These are phyloP conservation scores for Buathra laborator DNA, from an alignment of 2,888 invertebrate species.

Conservation along the genomic window DNA sequence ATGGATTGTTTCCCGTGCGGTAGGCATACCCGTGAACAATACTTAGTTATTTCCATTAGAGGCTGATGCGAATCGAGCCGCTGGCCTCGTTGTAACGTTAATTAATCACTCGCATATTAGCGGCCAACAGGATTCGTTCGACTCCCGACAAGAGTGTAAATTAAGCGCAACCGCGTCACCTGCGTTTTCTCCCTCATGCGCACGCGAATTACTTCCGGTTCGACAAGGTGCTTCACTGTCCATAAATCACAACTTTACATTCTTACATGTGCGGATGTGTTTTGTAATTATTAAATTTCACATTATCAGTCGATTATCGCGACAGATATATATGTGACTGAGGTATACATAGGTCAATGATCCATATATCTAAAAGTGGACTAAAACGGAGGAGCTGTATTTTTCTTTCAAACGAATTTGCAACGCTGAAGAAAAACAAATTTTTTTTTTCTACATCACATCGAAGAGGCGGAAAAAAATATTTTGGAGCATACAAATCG, in stretches of 20 bases:
- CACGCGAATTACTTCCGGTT: slow-evolving; percentile 1
- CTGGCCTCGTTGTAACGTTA: slow-evolving; percentile 68
- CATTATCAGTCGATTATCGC: no score
- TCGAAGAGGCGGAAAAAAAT: no score
- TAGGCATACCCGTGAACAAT: slow-evolving; percentile 80
- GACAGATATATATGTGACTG: no score
- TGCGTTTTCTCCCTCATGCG: background rate
- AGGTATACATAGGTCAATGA: no score
- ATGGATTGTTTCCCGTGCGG: slow-evolving; percentile 81
- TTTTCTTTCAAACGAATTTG: no score
- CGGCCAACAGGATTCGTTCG: slow-evolving; percentile 73
- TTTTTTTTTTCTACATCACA: no score
- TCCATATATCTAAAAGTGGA: no score
- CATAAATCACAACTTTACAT: background rate
- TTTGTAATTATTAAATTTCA: no score
- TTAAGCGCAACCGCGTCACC: slow-evolving; percentile 20
- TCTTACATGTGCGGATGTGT: background rate
- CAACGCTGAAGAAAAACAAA: no score
- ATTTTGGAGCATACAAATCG: no score
- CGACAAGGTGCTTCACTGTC: slow-evolving; percentile 13
- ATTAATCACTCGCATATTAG: slow-evolving; percentile 77
- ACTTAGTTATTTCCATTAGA: slow-evolving; percentile 81
- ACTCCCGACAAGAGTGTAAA: slow-evolving; percentile 40
- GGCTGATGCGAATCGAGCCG: slow-evolving; percentile 69
- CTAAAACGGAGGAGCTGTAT: no score